phyloP scores from a whole-genome alignment of 2,888 invertebrate genomes.

The Latrodectus elegans region DNA sequence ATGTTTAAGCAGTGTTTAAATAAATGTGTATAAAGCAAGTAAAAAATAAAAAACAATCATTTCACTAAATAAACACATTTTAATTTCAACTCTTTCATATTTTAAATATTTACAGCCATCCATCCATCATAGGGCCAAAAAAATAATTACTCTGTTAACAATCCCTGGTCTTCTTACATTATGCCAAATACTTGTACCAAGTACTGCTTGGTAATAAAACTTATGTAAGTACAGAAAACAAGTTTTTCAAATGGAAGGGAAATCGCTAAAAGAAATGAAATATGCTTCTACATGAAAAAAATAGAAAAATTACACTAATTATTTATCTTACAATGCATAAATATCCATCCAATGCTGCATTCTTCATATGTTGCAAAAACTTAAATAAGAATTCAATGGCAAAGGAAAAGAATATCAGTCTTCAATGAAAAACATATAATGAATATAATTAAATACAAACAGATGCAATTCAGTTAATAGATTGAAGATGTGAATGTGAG shows the following conservation, averaged over 20 bases:
- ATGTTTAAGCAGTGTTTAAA: too few species aligned
- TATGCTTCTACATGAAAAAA: slow-evolving; percentile 23
- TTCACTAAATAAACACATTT: slow-evolving; percentile 69
- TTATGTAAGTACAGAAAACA: slow-evolving; percentile 43
- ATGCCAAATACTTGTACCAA: slow-evolving; percentile 27
- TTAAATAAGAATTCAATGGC: too few species aligned
- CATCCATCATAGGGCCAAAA: slow-evolving; percentile 61
- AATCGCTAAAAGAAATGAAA: slow-evolving; percentile 45
- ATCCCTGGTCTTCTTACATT: slow-evolving; percentile 63
- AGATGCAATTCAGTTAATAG: too few species aligned
- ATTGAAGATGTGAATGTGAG: too few species aligned
- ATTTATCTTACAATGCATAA: too few species aligned
- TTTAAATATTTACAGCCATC: slow-evolving; percentile 63
- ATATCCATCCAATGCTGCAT: too few species aligned
- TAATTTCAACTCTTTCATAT: slow-evolving; percentile 68
- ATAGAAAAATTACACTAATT: not conserved
- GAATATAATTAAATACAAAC: too few species aligned
- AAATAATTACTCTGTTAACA: slow-evolving; percentile 60
- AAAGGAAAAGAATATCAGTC: too few species aligned
- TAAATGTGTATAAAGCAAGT: too few species aligned
- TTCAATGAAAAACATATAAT: too few species aligned
- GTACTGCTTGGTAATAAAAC: slow-evolving; percentile 41
- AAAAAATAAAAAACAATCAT: slow-evolving; percentile 12
- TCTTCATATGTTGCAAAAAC: too few species aligned
- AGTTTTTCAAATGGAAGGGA: slow-evolving; percentile 17